A percentile compares a stretch with the other conserved stretches of the same genome.
phyloP scores from a whole-genome alignment of 2,888 invertebrate genomes.

The Leucophenga maculata region DNA sequence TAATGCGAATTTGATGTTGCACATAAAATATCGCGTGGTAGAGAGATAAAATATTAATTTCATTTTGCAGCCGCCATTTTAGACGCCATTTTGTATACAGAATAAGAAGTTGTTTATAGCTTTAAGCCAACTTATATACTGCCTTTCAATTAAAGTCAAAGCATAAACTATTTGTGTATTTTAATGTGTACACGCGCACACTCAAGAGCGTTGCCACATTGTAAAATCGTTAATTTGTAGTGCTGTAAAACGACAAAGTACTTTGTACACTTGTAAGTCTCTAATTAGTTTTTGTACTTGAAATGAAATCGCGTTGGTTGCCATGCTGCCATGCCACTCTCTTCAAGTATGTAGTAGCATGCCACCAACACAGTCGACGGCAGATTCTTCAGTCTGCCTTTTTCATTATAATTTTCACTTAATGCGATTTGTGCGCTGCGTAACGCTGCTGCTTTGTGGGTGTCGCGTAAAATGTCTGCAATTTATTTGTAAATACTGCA shows the following conservation, averaged over 20 bases:
- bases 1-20: conserved; percentile 66
- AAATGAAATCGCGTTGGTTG: too few species aligned
- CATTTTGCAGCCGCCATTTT: conserved; percentile 39
- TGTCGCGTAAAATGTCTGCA: conserved; percentile 48
- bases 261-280: not conserved
- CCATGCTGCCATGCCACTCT: too few species aligned
- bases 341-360: too few species aligned
- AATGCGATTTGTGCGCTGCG: conserved; percentile 5
- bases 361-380: too few species aligned
- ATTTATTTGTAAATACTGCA: conserved; percentile 57
- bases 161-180: too few species aligned
- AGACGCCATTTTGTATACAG: too few species aligned
- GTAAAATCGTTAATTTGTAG: too few species aligned
- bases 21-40: conserved; percentile 52
- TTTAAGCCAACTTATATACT: too few species aligned
- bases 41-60: conserved; percentile 64
- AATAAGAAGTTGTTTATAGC: too few species aligned
- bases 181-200: too few species aligned
- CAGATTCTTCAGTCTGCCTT: not conserved
- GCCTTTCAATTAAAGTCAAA: not conserved
- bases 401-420: conserved; percentile 19
- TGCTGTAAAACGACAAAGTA: too few species aligned
- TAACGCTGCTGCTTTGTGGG: not conserved
- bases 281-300: conserved; percentile 7
- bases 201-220: not conserved